Evolutionary conservation across 2,113 vertebrate species (phyloP).

Genomic region (Salvelinus sp.): DNA sequence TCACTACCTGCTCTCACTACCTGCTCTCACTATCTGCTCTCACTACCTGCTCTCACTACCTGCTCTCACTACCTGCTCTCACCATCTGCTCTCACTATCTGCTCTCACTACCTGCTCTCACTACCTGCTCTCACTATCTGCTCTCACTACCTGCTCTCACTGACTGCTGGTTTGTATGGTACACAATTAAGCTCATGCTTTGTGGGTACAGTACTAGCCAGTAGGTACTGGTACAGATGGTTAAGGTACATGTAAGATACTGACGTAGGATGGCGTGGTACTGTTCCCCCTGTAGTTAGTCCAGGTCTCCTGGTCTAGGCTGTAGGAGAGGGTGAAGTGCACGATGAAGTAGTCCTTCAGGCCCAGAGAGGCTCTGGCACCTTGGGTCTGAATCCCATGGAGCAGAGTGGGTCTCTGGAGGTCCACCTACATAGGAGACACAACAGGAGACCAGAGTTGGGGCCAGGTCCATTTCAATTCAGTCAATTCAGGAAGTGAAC

Average conservation of each 20-base stretch:
- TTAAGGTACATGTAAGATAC: conserved; percentile 7
- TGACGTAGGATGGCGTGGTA: conserved; percentile 75
- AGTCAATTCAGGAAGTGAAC: not conserved
- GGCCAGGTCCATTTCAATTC: not conserved
- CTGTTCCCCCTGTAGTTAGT: conserved; percentile 82
- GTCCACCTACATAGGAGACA: conserved; percentile 80
- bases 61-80: no score
- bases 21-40: no score
- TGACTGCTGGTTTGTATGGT: no score
- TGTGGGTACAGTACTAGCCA: no score
- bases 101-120: no score
- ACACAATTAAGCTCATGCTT: no score
- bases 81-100: no score
- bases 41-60: no score
- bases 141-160: no score
- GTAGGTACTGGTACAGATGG: no score
- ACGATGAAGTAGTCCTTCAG: conserved; percentile 82
- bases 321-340: conserved; percentile 85
- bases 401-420: conserved; percentile 82
- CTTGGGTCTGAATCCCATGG: conserved; percentile 88
- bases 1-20: no score
- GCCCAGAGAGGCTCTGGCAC: conserved; percentile 77
- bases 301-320: conserved; percentile 83
- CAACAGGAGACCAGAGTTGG: conserved; percentile 1
- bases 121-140: no score